Conservation (phyloP, 2,797 vertebrate genomes). For the Synanceia verrucosa region DNA sequence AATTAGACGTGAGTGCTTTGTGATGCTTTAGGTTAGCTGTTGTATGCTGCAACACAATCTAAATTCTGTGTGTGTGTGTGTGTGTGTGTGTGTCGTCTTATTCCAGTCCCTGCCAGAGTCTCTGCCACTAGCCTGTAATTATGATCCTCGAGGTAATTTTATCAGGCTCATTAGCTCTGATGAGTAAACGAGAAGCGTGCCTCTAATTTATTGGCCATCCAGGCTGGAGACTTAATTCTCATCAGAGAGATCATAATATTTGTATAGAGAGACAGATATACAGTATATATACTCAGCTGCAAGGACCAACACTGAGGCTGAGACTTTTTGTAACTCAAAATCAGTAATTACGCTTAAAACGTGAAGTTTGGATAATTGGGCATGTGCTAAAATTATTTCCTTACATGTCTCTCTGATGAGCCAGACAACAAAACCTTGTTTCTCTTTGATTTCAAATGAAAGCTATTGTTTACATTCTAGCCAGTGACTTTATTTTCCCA, state of each 20-base stretch:
- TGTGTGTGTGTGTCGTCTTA: constrained; percentile 65
- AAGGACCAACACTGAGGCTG: constrained; percentile 60
- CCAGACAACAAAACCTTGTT: constrained; percentile 7
- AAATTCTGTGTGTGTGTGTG: constrained; percentile 22
- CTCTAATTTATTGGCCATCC: constrained; percentile 93
- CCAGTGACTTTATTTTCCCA: constrained; percentile 55
- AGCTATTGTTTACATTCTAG: constrained; percentile 57
- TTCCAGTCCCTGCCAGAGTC: constrained; percentile 80
- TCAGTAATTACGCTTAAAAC: constrained; percentile 67
- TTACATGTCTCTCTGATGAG: constrained; percentile 41
- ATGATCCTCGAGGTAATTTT: constrained; percentile 96
- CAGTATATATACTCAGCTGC: constrained; percentile 46
- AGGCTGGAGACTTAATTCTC: constrained; percentile 88
- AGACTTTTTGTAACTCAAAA: constrained; percentile 74
- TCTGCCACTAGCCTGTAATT: constrained; percentile 92
- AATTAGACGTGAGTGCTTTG: constrained; percentile 46
- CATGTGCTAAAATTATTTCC: constrained; percentile 54
- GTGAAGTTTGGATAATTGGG: constrained; percentile 64
- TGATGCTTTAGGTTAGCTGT: constrained; percentile 49
- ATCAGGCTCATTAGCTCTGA: constrained; percentile 95
- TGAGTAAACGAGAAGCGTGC: constrained; percentile 94
- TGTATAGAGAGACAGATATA: constrained; percentile 80
- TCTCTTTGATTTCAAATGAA: constrained; percentile 55
- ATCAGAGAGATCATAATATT: constrained; percentile 89
- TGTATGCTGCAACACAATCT: constrained; percentile 42